phyloP scores from a whole-genome alignment of 2,113 vertebrate species.

The Acinonyx jubatus region DNA sequence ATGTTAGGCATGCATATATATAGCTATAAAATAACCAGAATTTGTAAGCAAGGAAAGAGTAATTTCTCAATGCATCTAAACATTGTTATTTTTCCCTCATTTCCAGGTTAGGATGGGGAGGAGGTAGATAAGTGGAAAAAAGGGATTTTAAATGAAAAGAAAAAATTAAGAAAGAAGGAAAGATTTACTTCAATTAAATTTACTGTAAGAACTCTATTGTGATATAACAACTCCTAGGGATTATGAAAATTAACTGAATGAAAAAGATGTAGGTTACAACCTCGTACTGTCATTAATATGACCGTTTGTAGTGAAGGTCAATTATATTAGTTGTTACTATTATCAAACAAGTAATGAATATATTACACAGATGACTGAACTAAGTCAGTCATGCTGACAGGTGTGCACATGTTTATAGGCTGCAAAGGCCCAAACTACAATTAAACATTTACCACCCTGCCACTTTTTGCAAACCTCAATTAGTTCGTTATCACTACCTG shows the following conservation, averaged over 20 bases:
- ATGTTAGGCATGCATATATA: neutral
- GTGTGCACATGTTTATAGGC: neutral
- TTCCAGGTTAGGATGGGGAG: neutral
- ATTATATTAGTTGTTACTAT: neutral
- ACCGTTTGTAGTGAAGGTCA: neutral
- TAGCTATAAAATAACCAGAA: neutral
- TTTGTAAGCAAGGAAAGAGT: neutral
- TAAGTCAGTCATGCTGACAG: neutral
- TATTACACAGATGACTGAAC: neutral
- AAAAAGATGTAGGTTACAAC: slow-evolving; percentile 19
- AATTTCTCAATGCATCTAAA: neutral
- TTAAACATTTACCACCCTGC: neutral
- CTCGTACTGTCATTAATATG: neutral
- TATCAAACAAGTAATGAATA: neutral
- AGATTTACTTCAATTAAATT: slow-evolving; percentile 21
- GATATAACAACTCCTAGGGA: neutral
- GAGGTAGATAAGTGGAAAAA: neutral
- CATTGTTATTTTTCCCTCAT: neutral
- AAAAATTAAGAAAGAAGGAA: neutral
- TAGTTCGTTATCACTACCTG: neutral
- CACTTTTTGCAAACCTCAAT: neutral
- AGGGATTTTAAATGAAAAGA: neutral
- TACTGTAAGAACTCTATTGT: neutral
- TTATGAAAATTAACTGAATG: slow-evolving; percentile 16
- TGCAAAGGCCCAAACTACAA: neutral